Evolutionary conservation across 2,888 invertebrate species (phyloP).

Genomic region (Synergus japonicus): DNA sequence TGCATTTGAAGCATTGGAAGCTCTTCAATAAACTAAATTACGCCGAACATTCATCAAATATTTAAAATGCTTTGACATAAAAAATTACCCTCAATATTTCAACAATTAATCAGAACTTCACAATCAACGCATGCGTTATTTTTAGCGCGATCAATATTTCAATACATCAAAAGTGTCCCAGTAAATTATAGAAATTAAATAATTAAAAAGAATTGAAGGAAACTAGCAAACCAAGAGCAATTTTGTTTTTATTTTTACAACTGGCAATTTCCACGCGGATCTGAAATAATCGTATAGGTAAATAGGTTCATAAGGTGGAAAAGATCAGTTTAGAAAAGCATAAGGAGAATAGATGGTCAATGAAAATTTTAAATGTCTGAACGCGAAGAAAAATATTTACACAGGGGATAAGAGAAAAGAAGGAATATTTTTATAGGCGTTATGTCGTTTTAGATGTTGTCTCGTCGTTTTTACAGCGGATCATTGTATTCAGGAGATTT

Average conservation of each 20-base stretch:
- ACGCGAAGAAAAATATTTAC: neutral
- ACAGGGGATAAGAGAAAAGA: neutral
- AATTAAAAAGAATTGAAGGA: too few relatives aligned
- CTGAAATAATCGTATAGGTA: too few relatives aligned
- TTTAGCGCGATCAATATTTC: too few relatives aligned
- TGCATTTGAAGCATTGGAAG: neutral
- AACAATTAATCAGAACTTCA: neutral
- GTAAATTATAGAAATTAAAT: too few relatives aligned
- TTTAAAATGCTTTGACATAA: neutral
- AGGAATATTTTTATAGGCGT: neutral
- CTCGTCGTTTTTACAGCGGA: conserved; percentile 53
- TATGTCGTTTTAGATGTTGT: conserved; percentile 43
- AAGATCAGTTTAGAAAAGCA: too few relatives aligned
- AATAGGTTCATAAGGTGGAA: too few relatives aligned
- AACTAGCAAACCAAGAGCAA: too few relatives aligned
- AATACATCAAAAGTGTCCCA: too few relatives aligned
- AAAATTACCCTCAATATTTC: neutral
- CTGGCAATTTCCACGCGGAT: too few relatives aligned
- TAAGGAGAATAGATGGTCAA: neutral
- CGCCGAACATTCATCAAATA: neutral
- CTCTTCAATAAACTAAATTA: neutral
- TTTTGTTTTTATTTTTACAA: too few relatives aligned
- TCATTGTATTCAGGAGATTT: conserved; percentile 62
- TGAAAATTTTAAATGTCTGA: neutral
- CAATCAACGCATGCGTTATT: too few relatives aligned